Percentiles rank a stretch among this genome's conserved stretches.
These are phyloP conservation scores for Peribatodes rhomboidaria DNA, from an alignment of 2,888 invertebrate species.

Conservation along the genomic window DNA sequence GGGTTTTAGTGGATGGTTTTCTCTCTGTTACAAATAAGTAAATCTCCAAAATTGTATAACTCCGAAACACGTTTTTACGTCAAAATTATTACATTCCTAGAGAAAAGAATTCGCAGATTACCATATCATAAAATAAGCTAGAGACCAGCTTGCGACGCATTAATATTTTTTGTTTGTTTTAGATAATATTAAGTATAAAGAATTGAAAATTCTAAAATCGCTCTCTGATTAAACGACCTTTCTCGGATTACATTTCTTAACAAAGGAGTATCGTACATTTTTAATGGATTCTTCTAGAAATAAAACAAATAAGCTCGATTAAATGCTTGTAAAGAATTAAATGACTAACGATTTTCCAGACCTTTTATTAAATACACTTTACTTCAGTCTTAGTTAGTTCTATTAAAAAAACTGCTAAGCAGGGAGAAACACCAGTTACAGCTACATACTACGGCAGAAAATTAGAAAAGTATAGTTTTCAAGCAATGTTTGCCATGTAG, in stretches of 20 bases:
- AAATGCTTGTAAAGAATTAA: slow-evolving; percentile 13
- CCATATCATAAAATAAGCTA: too few relatives aligned
- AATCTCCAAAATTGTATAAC: too few relatives aligned
- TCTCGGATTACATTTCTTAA: slow-evolving; percentile 2
- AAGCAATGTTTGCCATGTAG: slow-evolving; percentile 22
- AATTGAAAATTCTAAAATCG: neutral
- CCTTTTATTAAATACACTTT: neutral
- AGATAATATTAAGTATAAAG: neutral
- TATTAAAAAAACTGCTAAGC: too few relatives aligned
- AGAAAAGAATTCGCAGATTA: too few relatives aligned
- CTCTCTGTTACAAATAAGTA: too few relatives aligned
- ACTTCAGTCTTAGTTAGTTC: neutral
- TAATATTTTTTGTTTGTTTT: neutral
- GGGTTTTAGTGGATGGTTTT: too few relatives aligned
- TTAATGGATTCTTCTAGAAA: slow-evolving; percentile 12
- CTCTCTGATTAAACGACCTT: neutral
- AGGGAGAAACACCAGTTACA: too few relatives aligned
- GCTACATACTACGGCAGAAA: too few relatives aligned
- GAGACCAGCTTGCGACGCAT: too few relatives aligned
- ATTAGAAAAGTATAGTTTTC: slow-evolving; percentile 10
- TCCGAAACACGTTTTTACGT: too few relatives aligned
- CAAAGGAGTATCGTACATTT: slow-evolving; percentile 5
- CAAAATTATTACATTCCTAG: too few relatives aligned
- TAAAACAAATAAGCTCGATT: slow-evolving; percentile 12
- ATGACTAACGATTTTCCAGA: too few relatives aligned